Conservation (phyloP, 2,888 invertebrate species). For the Tyria jacobaeae region DNA sequence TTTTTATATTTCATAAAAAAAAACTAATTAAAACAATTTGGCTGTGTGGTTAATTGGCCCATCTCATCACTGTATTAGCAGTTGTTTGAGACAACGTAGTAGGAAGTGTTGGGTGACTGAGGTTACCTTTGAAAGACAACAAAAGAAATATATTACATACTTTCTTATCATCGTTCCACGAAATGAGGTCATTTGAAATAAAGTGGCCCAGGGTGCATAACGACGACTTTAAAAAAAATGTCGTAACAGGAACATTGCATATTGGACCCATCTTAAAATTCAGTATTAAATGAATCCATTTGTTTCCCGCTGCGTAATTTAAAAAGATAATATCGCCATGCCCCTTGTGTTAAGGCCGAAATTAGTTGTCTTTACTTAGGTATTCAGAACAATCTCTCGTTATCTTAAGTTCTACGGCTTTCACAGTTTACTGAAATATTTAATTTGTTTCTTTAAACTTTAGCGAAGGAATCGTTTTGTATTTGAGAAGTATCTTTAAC, state of each 20-base stretch:
- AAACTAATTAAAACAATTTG: too few species aligned
- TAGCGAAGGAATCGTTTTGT: constrained; percentile 4
- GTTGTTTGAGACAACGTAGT: too few species aligned
- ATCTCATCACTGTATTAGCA: neutral
- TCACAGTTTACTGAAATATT: constrained; percentile 47
- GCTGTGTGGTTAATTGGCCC: too few species aligned
- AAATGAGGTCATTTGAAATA: constrained; percentile 19
- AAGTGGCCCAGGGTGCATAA: constrained; percentile 22
- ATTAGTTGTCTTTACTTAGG: constrained; percentile 49
- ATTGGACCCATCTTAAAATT: constrained; percentile 22
- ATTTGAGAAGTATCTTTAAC: constrained; percentile 2
- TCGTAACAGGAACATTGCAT: constrained; percentile 18
- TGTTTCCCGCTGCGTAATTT: constrained; percentile 50
- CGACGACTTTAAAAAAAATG: constrained; percentile 10
- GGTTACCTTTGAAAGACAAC: constrained; percentile 3
- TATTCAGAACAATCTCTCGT: constrained; percentile 50
- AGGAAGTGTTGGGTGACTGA: too few species aligned
- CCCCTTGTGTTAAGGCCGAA: constrained; percentile 39
- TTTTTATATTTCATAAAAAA: too few species aligned
- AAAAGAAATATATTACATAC: neutral
- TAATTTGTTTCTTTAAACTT: constrained; percentile 46
- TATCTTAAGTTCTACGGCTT: constrained; percentile 49
- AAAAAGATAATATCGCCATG: constrained; percentile 50
- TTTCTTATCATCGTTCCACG: constrained; percentile 9
- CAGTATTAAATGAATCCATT: constrained; percentile 43